Conservation (phyloP, 2,797 vertebrate genomes). For the Microchirus variegatus region DNA sequence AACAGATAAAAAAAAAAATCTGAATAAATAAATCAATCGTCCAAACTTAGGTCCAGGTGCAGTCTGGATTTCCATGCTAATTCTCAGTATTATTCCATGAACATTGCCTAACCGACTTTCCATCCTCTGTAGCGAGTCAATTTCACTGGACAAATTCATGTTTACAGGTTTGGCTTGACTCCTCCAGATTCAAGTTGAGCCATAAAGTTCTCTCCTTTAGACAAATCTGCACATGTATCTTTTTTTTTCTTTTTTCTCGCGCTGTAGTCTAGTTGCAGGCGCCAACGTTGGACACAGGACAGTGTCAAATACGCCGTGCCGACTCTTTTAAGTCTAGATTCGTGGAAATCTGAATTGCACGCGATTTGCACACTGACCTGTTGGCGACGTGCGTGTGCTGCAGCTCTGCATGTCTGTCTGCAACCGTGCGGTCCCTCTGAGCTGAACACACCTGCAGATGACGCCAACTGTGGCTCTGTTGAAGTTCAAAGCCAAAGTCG, state of each 20-base stretch:
- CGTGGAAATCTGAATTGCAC: background rate
- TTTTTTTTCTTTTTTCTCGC: slow-evolving; percentile 16
- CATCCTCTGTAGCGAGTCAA: slow-evolving; percentile 41
- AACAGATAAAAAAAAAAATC: background rate
- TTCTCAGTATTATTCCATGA: slow-evolving; percentile 25
- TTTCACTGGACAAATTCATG: slow-evolving; percentile 46
- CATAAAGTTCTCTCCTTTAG: slow-evolving; percentile 23
- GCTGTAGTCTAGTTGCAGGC: slow-evolving; percentile 54
- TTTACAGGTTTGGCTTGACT: slow-evolving; percentile 78
- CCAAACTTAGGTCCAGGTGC: slow-evolving; percentile 26
- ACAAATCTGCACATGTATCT: slow-evolving; percentile 24
- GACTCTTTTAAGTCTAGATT: background rate
- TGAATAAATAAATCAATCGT: background rate
- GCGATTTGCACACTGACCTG: slow-evolving; percentile 28
- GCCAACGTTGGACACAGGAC: slow-evolving; percentile 46
- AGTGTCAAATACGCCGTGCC: slow-evolving; percentile 8
- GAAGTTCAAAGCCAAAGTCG: background rate
- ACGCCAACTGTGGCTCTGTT: background rate
- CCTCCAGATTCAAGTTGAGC: slow-evolving; percentile 63
- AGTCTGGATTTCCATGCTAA: slow-evolving; percentile 58
- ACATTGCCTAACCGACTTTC: slow-evolving; percentile 56
- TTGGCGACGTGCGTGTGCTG: slow-evolving; percentile 48
- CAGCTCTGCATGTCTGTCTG: slow-evolving; percentile 69
- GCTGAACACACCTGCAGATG: slow-evolving; percentile 13
- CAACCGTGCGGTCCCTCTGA: slow-evolving; percentile 47